Percentiles rank a stretch among this genome's conserved stretches.
Conservation (phyloP, 2,888 invertebrate genomes). For the Eristalis intricaria region DNA sequence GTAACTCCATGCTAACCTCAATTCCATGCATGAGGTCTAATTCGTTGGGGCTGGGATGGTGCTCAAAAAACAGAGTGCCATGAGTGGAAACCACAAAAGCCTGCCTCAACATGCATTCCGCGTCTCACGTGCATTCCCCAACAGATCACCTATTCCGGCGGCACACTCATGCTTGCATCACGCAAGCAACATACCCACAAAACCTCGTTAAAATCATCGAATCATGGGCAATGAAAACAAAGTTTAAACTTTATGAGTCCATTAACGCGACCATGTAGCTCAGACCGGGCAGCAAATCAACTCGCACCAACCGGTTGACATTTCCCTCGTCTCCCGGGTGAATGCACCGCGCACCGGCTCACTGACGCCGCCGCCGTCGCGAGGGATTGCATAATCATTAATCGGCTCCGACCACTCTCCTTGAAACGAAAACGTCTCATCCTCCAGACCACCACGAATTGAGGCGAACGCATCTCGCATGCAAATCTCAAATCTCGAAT, state of each 20-base stretch:
- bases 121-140: not conserved
- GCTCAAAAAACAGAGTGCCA: too few relatives aligned
- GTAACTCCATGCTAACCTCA: too few relatives aligned
- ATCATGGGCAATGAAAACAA: not conserved
- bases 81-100: too few relatives aligned
- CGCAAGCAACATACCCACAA: not conserved
- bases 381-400: conserved; percentile 54
- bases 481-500: conserved; percentile 27
- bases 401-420: conserved; percentile 21
- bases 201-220: not conserved
- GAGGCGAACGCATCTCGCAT: conserved; percentile 1
- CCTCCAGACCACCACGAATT: conserved; percentile 23
- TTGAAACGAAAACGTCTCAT: conserved; percentile 42
- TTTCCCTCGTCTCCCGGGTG: conserved; percentile 32
- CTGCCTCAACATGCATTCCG: too few relatives aligned
- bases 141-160: not conserved
- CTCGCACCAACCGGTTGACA: conserved; percentile 9
- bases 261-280: conserved; percentile 14
- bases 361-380: not conserved
- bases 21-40: too few relatives aligned
- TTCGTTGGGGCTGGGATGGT: too few relatives aligned
- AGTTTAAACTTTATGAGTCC: conserved; percentile 21
- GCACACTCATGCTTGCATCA: not conserved
- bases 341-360: conserved; percentile 18
- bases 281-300: not conserved